Evolutionary conservation across 2,797 vertebrate species (phyloP).

Genomic region (Halcyon badia): DNA sequence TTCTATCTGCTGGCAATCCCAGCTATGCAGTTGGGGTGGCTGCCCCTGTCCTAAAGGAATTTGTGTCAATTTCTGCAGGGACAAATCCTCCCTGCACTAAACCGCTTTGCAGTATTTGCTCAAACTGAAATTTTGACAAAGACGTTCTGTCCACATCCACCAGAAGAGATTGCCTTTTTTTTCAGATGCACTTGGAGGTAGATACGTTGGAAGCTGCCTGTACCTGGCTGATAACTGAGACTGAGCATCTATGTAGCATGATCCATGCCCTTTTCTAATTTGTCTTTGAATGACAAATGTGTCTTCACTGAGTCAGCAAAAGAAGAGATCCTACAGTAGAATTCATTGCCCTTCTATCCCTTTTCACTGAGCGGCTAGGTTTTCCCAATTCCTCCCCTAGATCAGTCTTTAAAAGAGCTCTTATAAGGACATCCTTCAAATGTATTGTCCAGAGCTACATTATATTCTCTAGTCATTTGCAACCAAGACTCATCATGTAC

Average conservation of each 20-base stretch:
- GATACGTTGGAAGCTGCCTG: conserved; percentile 69
- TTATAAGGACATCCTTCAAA: not conserved
- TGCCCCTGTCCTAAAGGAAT: conserved; percentile 68
- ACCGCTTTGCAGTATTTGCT: conserved; percentile 71
- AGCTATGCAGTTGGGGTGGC: conserved; percentile 22
- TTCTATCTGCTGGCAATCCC: conserved; percentile 66
- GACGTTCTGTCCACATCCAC: conserved; percentile 61
- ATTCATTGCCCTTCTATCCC: conserved; percentile 39
- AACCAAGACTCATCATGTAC: not conserved
- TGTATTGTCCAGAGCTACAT: not conserved
- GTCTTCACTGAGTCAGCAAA: conserved; percentile 77
- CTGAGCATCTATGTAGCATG: conserved; percentile 13
- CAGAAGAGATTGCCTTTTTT: conserved; percentile 59
- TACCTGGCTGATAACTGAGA: conserved; percentile 75
- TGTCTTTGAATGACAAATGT: conserved; percentile 76
- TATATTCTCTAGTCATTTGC: not conserved
- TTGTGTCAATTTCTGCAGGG: conserved; percentile 75
- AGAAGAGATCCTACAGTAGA: not conserved
- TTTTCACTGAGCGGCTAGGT: not conserved
- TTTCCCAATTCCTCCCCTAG: conserved; percentile 7
- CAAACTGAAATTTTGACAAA: conserved; percentile 69
- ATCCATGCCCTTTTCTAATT: conserved; percentile 73
- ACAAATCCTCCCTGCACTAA: conserved; percentile 67
- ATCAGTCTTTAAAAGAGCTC: not conserved
- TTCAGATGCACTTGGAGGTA: conserved; percentile 68